Percentiles rank a stretch among this genome's conserved stretches.
Evolutionary conservation across 92 coral and sea anemone species (phyloP).

Genomic region (Epizoanthus stellaris): DNA sequence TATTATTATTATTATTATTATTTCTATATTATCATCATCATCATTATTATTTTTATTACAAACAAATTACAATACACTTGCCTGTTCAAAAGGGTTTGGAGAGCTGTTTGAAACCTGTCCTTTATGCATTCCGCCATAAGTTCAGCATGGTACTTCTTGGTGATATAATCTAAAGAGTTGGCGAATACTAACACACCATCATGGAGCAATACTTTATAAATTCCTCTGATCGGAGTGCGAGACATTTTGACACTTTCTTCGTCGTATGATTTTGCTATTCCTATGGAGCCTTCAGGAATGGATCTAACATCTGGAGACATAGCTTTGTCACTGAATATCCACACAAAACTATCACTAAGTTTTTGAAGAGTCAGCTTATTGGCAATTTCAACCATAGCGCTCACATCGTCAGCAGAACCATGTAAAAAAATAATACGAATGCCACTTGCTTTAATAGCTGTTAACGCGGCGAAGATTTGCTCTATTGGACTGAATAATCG

Average conservation of each 20-base stretch:
- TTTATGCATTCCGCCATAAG: slow-evolving; percentile 1
- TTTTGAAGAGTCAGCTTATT: slow-evolving; percentile 56
- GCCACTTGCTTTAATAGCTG: slow-evolving; percentile 79
- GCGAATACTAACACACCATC: slow-evolving; percentile 49
- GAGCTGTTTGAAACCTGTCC: slow-evolving; percentile 1
- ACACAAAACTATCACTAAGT: slow-evolving; percentile 55
- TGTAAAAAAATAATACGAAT: slow-evolving; percentile 64
- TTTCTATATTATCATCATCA: too few species aligned
- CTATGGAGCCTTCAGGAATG: slow-evolving; percentile 73
- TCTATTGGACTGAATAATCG: slow-evolving; percentile 21
- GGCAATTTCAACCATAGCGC: slow-evolving; percentile 49
- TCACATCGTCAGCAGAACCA: slow-evolving; percentile 54
- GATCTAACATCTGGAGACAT: slow-evolving; percentile 37
- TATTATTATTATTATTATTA: neutral
- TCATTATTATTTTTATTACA: neutral
- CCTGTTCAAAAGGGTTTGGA: slow-evolving; percentile 55
- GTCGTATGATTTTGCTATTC: slow-evolving; percentile 53
- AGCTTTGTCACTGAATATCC: slow-evolving; percentile 79
- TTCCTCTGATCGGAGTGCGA: neutral
- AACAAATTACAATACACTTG: neutral
- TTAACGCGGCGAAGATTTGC: slow-evolving; percentile 55
- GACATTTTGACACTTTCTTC: neutral
- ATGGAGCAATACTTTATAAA: neutral
- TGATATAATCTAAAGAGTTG: slow-evolving; percentile 19
- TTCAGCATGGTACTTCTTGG: slow-evolving; percentile 17